Percentiles rank a stretch among this genome's conserved stretches.
phyloP scores from a whole-genome alignment of 2,888 invertebrate genomes.

The Acanthosoma haemorrhoidale region DNA sequence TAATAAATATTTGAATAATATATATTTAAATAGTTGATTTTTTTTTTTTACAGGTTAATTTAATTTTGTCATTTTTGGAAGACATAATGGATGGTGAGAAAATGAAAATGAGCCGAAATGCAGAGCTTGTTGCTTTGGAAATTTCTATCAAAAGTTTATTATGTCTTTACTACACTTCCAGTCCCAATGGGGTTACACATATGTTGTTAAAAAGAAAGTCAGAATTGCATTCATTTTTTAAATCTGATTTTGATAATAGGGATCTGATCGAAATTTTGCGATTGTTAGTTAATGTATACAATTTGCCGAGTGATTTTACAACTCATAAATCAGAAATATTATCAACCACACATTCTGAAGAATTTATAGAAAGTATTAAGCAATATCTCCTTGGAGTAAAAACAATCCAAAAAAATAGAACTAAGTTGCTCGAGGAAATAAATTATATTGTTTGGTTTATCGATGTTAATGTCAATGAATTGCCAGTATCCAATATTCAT shows the following conservation, averaged over 20 bases:
- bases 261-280: not conserved
- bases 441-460: not conserved
- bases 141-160: not conserved
- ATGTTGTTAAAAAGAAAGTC: not conserved
- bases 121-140: not conserved
- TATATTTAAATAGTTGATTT: too few species aligned
- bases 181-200: not conserved
- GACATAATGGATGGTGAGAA: not conserved
- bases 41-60: not conserved
- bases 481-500: not conserved
- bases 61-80: not conserved
- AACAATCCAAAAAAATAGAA: not conserved
- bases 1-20: too few species aligned
- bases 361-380: not conserved
- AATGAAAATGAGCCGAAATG: not conserved
- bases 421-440: not conserved
- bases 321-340: slow-evolving; percentile 10
- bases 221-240: not conserved
- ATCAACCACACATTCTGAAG: not conserved
- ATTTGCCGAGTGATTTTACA: not conserved
- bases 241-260: not conserved
- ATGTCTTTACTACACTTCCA: not conserved
- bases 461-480: not conserved
- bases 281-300: not conserved
- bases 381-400: not conserved